A percentile compares a stretch with the other conserved stretches of the same genome.
Evolutionary conservation across 2,797 vertebrate species (phyloP).

Genomic region (Diplodus puntazzo): DNA sequence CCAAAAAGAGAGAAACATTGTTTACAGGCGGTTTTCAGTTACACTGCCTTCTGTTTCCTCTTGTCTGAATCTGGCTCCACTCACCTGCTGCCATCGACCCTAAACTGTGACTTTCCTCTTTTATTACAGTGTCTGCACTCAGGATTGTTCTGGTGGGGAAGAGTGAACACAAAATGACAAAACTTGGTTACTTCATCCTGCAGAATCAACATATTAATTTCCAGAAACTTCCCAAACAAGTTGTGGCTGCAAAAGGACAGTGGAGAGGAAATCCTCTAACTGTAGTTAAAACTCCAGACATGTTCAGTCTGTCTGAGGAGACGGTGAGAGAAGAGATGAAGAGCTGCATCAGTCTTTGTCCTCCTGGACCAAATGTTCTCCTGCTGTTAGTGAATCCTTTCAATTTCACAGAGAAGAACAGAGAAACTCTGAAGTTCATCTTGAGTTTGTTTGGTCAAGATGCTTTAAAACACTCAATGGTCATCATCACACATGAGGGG

Average conservation of each 20-base stretch:
- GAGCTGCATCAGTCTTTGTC: not conserved
- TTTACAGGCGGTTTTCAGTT: too few species aligned
- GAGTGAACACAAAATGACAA: slow-evolving; percentile 12
- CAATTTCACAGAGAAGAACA: slow-evolving; percentile 29
- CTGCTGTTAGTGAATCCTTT: slow-evolving; percentile 52
- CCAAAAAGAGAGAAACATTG: too few species aligned
- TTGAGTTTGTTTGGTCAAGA: slow-evolving; percentile 44
- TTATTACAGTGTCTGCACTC: not conserved
- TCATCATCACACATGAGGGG: slow-evolving; percentile 1
- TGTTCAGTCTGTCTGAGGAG: slow-evolving; percentile 11
- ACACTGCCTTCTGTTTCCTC: too few species aligned
- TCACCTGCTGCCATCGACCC: too few species aligned
- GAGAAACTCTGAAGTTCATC: slow-evolving; percentile 32
- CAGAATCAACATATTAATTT: not conserved
- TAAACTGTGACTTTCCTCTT: not conserved
- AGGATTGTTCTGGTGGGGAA: slow-evolving; percentile 59
- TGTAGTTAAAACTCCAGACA: slow-evolving; percentile 32
- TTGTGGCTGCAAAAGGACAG: not conserved
- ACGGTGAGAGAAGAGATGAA: not conserved
- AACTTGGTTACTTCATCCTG: slow-evolving; percentile 14
- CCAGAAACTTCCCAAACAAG: not conserved
- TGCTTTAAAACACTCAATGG: slow-evolving; percentile 26
- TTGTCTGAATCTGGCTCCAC: too few species aligned
- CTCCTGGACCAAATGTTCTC: slow-evolving; percentile 52
- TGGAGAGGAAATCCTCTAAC: slow-evolving; percentile 23